Base-by-base conservation (phyloP, 2,797 vertebrate genomes). In the Sebastes oblongus region DNA sequence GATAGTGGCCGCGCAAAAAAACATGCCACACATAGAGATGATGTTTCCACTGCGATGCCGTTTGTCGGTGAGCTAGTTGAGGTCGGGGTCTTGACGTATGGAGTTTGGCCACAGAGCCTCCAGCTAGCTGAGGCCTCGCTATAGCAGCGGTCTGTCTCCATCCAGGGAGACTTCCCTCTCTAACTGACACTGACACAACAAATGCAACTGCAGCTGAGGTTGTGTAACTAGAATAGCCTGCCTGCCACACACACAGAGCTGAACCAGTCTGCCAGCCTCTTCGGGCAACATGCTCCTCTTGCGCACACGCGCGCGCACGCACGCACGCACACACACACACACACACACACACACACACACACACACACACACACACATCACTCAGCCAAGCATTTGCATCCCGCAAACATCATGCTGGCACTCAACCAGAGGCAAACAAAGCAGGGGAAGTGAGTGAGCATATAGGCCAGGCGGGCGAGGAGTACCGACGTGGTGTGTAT, bases 371-470 rank as follows among this genome's bases (percentile, higher is more conserved):
- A 34, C 34, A 36, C 34, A 18, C 42, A 46, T 93, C 90, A 93
- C 85, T 89, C 90, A 86, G 86, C 75, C 82, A 82, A 81, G 89
- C 89, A 88, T 93, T 93, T 93, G 92, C 91, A 92, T 92, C 92
- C 81, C 79, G 77, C 90, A 93, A 92, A 93, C 90, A 92, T 89
- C 87, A 88, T 61, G 80, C 81, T 93, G 91, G 92, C 92, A 87
- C 66, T 85, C 56, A 75, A 88, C 90, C 91, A 92, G 90, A 86
- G 81, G 82, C 89, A 91, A 91, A 94, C 91, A 93, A 92, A 89
- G 91, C 86, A 71, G 66, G 84, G 85, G 88, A 91, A 92, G 91
- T 81, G 85, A 93, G 92, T 74, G 92, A 91, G 88, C 81, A 92
- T 91, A 82, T 91, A 88, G 91, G 88, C 85, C 90, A 84, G 78